These are phyloP conservation scores for Sebastes cheni DNA, from an alignment of 2,797 vertebrate species.

Conservation along the genomic window DNA sequence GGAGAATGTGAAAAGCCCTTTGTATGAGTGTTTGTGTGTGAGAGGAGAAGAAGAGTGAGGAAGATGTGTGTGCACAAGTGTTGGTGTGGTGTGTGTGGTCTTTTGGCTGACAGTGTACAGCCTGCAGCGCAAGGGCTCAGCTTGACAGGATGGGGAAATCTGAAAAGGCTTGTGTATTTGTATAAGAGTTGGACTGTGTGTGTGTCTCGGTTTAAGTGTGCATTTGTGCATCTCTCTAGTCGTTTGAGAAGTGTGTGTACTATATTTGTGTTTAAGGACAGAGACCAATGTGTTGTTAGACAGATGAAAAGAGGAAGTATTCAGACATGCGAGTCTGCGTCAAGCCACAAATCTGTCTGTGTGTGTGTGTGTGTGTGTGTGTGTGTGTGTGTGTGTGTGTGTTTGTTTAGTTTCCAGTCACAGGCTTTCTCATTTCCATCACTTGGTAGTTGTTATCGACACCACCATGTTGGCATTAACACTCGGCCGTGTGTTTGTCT, in stretches of 20 bases:
- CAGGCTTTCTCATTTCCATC: neutral
- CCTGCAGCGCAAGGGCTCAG: slow-evolving; percentile 54
- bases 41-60: neutral
- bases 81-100: slow-evolving; percentile 39
- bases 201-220: slow-evolving; percentile 3
- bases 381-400: slow-evolving; percentile 10
- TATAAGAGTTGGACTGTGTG: slow-evolving; percentile 17
- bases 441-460: neutral
- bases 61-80: slow-evolving; percentile 18
- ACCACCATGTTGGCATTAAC: slow-evolving; percentile 41
- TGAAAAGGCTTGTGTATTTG: slow-evolving; percentile 55
- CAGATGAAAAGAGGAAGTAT: slow-evolving; percentile 42
- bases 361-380: slow-evolving; percentile 13
- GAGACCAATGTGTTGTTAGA: neutral
- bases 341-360: slow-evolving; percentile 19
- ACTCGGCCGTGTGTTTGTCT: slow-evolving; percentile 20
- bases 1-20: slow-evolving; percentile 47
- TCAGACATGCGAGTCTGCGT: slow-evolving; percentile 24
- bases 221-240: neutral
- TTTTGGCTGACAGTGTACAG: slow-evolving; percentile 45
- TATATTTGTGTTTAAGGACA: slow-evolving; percentile 1
- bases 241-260: neutral
- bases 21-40: slow-evolving; percentile 12
- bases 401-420: slow-evolving; percentile 44
- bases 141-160: slow-evolving; percentile 65